Conservation (phyloP, 2,888 invertebrate species). For the Escarpia spicata region DNA sequence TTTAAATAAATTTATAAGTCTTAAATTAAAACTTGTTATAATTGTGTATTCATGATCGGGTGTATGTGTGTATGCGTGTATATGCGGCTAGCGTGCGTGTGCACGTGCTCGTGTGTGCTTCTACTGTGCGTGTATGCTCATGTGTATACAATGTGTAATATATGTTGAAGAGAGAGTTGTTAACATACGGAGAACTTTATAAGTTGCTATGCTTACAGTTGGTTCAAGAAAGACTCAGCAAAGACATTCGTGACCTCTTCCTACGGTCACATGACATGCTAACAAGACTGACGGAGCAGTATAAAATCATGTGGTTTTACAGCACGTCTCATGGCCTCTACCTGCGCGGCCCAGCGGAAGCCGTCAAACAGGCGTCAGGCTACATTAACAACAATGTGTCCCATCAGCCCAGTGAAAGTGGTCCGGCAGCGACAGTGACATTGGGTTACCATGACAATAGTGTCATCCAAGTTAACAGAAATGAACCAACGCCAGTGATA, state of each 20-base stretch:
- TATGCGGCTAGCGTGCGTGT: background rate
- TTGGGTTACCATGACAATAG: too few species aligned
- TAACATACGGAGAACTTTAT: background rate
- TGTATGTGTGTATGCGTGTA: background rate
- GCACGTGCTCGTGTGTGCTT: background rate
- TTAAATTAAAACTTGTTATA: too few species aligned
- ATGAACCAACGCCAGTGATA: too few species aligned
- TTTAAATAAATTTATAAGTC: too few species aligned
- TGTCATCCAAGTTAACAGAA: too few species aligned
- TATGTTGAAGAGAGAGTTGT: background rate
- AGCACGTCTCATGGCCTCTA: background rate
- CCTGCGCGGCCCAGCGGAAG: background rate
- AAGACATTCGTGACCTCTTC: background rate
- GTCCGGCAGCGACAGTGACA: too few species aligned
- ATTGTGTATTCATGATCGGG: background rate
- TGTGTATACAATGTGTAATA: too few species aligned
- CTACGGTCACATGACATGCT: background rate
- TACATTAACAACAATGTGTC: background rate
- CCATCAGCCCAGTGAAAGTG: background rate
- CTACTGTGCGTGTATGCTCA: background rate
- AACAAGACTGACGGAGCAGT: background rate
- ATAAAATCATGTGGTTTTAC: constrained; percentile 6
- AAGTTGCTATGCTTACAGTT: background rate
- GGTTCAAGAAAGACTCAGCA: background rate
- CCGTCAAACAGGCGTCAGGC: background rate